Base-by-base conservation (phyloP, 2,888 invertebrate genomes). In the Drosophila mimica region DNA sequence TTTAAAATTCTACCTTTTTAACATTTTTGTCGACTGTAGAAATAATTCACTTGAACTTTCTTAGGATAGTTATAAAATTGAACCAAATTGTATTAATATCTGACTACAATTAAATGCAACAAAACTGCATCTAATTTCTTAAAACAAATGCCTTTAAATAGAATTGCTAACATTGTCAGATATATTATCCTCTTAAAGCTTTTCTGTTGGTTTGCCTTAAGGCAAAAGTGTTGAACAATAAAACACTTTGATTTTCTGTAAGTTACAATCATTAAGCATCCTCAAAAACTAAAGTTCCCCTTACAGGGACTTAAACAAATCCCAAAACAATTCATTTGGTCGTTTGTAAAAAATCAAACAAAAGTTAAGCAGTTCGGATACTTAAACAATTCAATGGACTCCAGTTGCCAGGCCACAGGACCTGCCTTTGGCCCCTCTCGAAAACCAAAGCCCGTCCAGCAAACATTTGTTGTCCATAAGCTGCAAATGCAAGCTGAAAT, bases 401-500 rank as follows among this genome's bases (percentile, higher is more conserved):
- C 69, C 84, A 72, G 67, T 77, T 31, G 73, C 67, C 63, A 43
- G 56, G 65, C 53, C 48, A 25, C 38, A 46, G 28, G 43, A 25
- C 34, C 43, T 48, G 56, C 52, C 4, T 13, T n/a, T 5, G 31
- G 20, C 17, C 31, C 36, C 17, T 17, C 43, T 8, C 11, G 28
- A 15, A 66, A 72, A 52, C 56, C 66, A 49, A 52, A 62, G 25
- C 48, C 65, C 53, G 52, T 15, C 25, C 31, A 43, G 54, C 54
- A 38, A 76, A 56, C 74, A 81, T 75, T 81, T 65, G 70, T 66
- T 76, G 43, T 62, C 64, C 70, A 83, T 76, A 83, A 85, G 83
- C 89, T 82, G 89, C 81, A 76, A 73, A 79, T 69, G 70, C 73
- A 76, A 88, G 65, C 78, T 89, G 60, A 89, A 87, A 87, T 85